A percentile compares a stretch with the other conserved stretches of the same genome.
Evolutionary conservation across 1,140 invertebrate species (phyloP).

Genomic region (Pseudomyrmex pallidus): DNA sequence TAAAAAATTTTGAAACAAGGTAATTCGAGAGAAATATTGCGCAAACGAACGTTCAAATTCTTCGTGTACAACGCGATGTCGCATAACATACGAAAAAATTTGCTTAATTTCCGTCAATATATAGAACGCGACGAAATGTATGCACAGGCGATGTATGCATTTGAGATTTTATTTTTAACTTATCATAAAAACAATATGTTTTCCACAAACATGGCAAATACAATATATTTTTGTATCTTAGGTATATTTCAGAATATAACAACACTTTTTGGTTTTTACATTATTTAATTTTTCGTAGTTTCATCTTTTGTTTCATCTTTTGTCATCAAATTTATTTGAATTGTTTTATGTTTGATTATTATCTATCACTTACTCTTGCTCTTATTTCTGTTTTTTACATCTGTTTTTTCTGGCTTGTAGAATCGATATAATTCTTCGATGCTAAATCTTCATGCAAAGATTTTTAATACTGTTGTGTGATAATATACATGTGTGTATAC

Average conservation of each 20-base stretch:
- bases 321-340: constrained; percentile 7
- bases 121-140: constrained; percentile 50
- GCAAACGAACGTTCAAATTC: constrained; percentile 29
- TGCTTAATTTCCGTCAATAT: constrained; percentile 21
- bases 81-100: constrained; percentile 39
- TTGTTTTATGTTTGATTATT: constrained; percentile 17
- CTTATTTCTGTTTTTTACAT: constrained; percentile 27
- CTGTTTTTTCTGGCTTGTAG: constrained; percentile 22
- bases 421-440: constrained; percentile 14
- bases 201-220: too few relatives aligned
- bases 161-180: constrained; percentile 14
- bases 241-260: neutral
- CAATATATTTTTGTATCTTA: neutral
- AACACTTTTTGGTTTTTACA: neutral
- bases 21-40: constrained; percentile 10
- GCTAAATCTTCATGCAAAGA: neutral
- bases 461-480: constrained; percentile 15
- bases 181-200: neutral
- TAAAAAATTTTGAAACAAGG: constrained; percentile 25
- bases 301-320: constrained; percentile 34
- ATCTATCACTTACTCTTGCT: neutral
- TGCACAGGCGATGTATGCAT: constrained; percentile 67
- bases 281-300: neutral
- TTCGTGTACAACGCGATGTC: neutral
- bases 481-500: constrained; percentile 32